Evolutionary conservation across 1,140 invertebrate genomes (phyloP).

Genomic region (Trachymyrmex cornetzi): DNA sequence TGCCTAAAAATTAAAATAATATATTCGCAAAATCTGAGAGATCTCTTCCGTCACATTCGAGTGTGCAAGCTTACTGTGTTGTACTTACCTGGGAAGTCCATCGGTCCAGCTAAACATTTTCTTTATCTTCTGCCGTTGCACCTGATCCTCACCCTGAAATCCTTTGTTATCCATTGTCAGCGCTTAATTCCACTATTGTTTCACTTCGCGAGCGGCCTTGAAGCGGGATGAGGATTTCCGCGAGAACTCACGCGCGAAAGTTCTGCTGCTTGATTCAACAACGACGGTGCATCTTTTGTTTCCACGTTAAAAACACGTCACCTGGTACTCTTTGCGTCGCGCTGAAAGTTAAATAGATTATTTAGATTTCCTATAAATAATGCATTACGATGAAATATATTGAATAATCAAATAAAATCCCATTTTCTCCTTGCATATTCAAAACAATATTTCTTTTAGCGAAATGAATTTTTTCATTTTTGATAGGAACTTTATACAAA

Average conservation of each 20-base stretch:
- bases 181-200: not conserved
- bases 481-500: not conserved
- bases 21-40: not conserved
- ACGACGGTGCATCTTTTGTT: slow-evolving; percentile 54
- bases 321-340: not conserved
- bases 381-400: not conserved
- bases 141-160: slow-evolving; percentile 67
- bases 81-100: slow-evolving; percentile 79
- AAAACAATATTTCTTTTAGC: not conserved
- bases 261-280: slow-evolving; percentile 8
- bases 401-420: not conserved
- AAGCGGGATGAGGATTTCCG: not conserved
- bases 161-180: slow-evolving; percentile 73
- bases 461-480: not conserved
- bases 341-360: slow-evolving; percentile 59
- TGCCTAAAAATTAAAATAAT: not conserved
- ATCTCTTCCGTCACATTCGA: not conserved
- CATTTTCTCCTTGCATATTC: not conserved
- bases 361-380: not conserved
- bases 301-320: slow-evolving; percentile 29
- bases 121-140: slow-evolving; percentile 81
- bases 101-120: slow-evolving; percentile 86
- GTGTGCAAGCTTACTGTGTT: not conserved
- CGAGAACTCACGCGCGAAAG: slow-evolving; percentile 34
- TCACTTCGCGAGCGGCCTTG: not conserved